These are phyloP conservation scores for Megaceryle alcyon DNA, from an alignment of 2,797 vertebrate species.

Conservation along the genomic window DNA sequence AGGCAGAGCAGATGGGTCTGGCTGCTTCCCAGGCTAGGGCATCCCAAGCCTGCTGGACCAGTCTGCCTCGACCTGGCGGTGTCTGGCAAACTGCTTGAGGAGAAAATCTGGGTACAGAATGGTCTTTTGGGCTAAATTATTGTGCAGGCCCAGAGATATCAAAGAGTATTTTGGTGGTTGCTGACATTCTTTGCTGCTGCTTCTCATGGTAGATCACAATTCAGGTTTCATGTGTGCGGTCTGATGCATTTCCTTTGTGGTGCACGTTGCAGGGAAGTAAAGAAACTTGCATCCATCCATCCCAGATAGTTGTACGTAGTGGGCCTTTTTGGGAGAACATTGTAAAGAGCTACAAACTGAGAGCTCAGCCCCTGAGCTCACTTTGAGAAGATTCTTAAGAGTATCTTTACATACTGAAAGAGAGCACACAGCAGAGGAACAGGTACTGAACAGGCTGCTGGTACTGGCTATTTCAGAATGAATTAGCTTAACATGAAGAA, in stretches of 20 bases:
- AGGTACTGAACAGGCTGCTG: background rate
- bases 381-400: background rate
- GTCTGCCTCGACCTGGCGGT: background rate
- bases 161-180: background rate
- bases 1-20: background rate
- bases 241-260: background rate
- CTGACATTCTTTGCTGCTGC: background rate
- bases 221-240: background rate
- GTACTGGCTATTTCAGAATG: background rate
- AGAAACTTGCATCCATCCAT: background rate
- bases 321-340: background rate
- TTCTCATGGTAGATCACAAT: background rate
- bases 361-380: background rate
- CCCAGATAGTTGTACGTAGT: background rate
- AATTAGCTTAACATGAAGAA: background rate
- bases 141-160: background rate
- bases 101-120: background rate
- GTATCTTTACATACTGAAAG: background rate
- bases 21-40: background rate
- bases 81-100: background rate
- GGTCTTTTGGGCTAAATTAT: background rate
- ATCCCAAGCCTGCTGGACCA: background rate
- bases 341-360: background rate
- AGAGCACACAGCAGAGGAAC: background rate
- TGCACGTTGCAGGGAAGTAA: background rate